Conservation (phyloP, 1,140 invertebrate species). For the Luehdorfia chinensis region DNA sequence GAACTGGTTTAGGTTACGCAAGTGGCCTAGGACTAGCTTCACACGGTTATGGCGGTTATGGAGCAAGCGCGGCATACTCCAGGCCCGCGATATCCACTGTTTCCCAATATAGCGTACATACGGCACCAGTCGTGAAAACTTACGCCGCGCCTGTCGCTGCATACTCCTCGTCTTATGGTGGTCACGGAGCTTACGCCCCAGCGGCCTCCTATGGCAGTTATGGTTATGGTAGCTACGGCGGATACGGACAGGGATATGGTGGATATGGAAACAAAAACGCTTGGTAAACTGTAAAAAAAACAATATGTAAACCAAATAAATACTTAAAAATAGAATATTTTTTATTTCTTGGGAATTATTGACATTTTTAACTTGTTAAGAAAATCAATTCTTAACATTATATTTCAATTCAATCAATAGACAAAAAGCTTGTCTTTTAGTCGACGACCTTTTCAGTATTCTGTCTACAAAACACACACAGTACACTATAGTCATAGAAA, state of each 20-base stretch:
- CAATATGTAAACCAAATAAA: not conserved
- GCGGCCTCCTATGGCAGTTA: slow-evolving; percentile 15
- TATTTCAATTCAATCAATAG: too few relatives aligned
- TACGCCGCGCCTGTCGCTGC: not conserved
- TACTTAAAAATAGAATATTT: too few relatives aligned
- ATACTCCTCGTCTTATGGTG: not conserved
- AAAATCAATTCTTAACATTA: too few relatives aligned
- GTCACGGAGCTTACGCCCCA: not conserved
- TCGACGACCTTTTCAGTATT: too few relatives aligned
- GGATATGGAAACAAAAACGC: slow-evolving; percentile 20
- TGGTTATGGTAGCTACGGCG: slow-evolving; percentile 20
- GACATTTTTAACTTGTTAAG: too few relatives aligned
- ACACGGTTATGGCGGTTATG: slow-evolving; percentile 23
- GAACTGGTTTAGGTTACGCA: not conserved
- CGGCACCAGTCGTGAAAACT: not conserved
- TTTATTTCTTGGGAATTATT: too few relatives aligned
- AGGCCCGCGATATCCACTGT: slow-evolving; percentile 31
- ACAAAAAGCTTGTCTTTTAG: too few relatives aligned
- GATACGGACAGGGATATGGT: slow-evolving; percentile 20
- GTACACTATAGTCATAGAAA: too few relatives aligned
- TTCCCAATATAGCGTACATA: slow-evolving; percentile 17
- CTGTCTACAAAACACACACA: too few relatives aligned
- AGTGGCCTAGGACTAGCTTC: slow-evolving; percentile 19
- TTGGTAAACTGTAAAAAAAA: slow-evolving; percentile 11
- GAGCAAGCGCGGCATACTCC: slow-evolving; percentile 18